Evolutionary conservation across 1,140 invertebrate species (phyloP).

Genomic region (Heliconius nattereri): DNA sequence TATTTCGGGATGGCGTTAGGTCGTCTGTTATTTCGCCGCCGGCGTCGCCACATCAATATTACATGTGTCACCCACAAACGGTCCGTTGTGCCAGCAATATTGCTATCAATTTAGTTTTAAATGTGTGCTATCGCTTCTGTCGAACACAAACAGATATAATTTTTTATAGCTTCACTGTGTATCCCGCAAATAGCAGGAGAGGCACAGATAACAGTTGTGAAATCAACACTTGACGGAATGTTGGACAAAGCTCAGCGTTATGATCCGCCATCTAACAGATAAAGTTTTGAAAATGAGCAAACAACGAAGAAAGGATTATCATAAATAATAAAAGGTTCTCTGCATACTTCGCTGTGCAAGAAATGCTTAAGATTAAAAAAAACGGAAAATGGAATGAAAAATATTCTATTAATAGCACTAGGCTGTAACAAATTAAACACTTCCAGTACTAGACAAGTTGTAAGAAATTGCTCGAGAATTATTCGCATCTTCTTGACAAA

Average conservation of each 20-base stretch:
- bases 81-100: neutral
- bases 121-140: neutral
- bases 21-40: constrained; percentile 11
- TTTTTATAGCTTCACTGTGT: neutral
- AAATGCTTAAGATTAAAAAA: neutral
- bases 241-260: neutral
- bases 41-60: constrained; percentile 18
- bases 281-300: no score
- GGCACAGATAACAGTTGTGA: no score
- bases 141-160: neutral
- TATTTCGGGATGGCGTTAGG: neutral
- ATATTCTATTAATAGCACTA: neutral
- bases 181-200: neutral
- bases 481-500: neutral
- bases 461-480: neutral
- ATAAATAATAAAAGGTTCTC: neutral
- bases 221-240: neutral
- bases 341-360: neutral
- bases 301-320: no score
- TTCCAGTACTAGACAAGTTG: neutral
- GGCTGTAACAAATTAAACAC: constrained; percentile 7
- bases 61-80: constrained; percentile 10
- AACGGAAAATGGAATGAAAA: neutral
- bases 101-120: neutral
- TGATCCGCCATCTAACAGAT: no score